Base-by-base conservation (phyloP, 2,888 invertebrate genomes). In the Cantharis nigra region DNA sequence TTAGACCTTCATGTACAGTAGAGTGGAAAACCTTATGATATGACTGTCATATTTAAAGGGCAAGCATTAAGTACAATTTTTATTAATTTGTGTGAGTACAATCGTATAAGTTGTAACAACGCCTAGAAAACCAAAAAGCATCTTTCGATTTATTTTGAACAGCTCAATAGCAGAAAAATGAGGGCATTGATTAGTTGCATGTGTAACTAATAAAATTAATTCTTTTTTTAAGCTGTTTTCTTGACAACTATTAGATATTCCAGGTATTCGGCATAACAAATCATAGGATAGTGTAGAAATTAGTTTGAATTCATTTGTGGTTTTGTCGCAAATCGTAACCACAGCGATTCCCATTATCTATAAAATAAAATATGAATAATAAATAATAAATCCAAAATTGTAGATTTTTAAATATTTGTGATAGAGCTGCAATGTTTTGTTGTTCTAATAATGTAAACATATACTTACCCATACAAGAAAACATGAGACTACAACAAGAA, bases 21-120 rank as follows among this genome's bases (percentile, higher is more conserved):
- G n/a, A n/a, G n/a, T n/a, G n/a, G n/a, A n/a, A n/a, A n/a, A n/a
- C n/a, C n/a, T n/a, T n/a, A n/a, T n/a, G n/a, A n/a, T n/a, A n/a
- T n/a, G n/a, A n/a, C n/a, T n/a, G n/a, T n/a, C n/a, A n/a, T n/a
- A n/a, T n/a, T n/a, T n/a, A n/a, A n/a, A n/a, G n/a, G n/a, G n/a
- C n/a, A n/a, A 23, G 23, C 0, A 30, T 30, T 30, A 11, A 30
- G 11, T 33, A 13, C 13, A 4, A 49, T 2, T n/a, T 23, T 26
- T 9, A 9, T 72, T 69, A 63, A 69, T 5, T 9, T 74, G 74
- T 10, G 91, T 14, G 16, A 74, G 20, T 30, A 64, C 16, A 13
- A 74, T 30, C 14, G 30, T 11, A 13, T 74, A 74, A 0, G 63
- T 23, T 9, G 64, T 18, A 28, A 74, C 5, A 64, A 64, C 9